Evolutionary conservation across 2,888 invertebrate genomes (phyloP), one percentile per base, ranked within the genome.

Genomic region (Erebia epiphron): DNA sequence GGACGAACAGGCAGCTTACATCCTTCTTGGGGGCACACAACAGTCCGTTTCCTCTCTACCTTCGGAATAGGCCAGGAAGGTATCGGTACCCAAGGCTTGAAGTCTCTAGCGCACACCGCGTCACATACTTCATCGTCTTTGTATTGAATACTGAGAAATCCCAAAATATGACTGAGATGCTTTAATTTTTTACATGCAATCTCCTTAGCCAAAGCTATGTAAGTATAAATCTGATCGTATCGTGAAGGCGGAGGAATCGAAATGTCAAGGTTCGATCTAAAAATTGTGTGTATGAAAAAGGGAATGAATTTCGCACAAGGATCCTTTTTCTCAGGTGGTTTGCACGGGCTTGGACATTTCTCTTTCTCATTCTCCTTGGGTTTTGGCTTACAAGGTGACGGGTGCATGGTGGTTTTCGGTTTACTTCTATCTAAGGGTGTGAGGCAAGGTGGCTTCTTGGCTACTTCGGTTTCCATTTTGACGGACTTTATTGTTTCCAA

Each of bases 81-180:
- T 67, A 91, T 88, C 0, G 91, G 91, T 0, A 83, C 75, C 91
- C 91, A 91, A 0, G 91, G 90, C 0, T 87, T 84, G 60, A 81
- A 89, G 26, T 85, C 81, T 63, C 79, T 85, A 0, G 83, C 79
- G 8, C 79, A 77, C 4, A 76, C 58, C 1, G 79, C 70, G 52
- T 70, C 73, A 26, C 63, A 62, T 8, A 4, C 13, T 49, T 67
- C 66, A 1, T 43, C 54, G 9, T 16, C 14, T 9, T 49, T 21
- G 5, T 21, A 21, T 8, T 58, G 57, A 7, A 56, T 49, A 9
- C 41, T 49, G 21, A 68, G 10, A 64, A 62, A 64, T 2, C 69
- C 56, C 16, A 73, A 52, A 35, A 58, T 50, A 58, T 71, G 56
- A 0, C 35, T 57, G 52, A 69, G 66, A n/a, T 46, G 50, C 13